Evolutionary conservation across 35 echinoderm and acorn worm genomes (phyloP).

Genomic region (Anneissia japonica): DNA sequence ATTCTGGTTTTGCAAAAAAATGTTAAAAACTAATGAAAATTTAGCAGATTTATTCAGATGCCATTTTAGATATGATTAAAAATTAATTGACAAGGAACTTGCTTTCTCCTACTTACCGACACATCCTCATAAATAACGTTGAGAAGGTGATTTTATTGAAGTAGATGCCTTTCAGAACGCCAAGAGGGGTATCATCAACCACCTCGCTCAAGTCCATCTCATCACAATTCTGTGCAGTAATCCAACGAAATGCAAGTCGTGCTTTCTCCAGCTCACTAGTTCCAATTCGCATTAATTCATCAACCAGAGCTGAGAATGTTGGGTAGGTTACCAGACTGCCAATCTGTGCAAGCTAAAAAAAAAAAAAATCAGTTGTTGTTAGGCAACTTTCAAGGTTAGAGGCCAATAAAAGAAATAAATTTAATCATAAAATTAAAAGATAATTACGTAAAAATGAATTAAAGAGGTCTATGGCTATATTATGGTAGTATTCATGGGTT

Average conservation of each 20-base stretch:
- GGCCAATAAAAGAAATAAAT: background rate
- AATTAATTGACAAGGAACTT: too few species aligned
- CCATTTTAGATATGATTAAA: too few species aligned
- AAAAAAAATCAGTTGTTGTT: background rate
- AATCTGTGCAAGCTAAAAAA: conserved; percentile 80
- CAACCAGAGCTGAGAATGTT: conserved; percentile 79
- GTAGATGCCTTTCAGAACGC: conserved; percentile 92
- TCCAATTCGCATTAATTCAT: conserved; percentile 62
- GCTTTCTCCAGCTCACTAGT: conserved; percentile 81
- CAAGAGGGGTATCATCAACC: conserved; percentile 95
- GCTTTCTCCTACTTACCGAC: conserved; percentile 81
- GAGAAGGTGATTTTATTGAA: conserved; percentile 90
- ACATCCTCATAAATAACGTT: conserved; percentile 98
- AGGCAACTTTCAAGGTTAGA: background rate
- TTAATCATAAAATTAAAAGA: background rate
- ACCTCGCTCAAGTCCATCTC: conserved; percentile 95
- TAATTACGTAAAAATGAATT: background rate
- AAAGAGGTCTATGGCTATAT: background rate
- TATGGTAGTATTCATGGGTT: background rate
- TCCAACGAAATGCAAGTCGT: conserved; percentile 86
- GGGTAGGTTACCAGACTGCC: conserved; percentile 84
- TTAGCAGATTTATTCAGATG: too few species aligned
- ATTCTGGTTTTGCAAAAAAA: too few species aligned
- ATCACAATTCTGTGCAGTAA: conserved; percentile 96
- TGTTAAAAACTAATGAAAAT: too few species aligned